These are phyloP conservation scores for Drosophila flavopinicola DNA, from an alignment of 2,888 invertebrate species.

Conservation along the genomic window DNA sequence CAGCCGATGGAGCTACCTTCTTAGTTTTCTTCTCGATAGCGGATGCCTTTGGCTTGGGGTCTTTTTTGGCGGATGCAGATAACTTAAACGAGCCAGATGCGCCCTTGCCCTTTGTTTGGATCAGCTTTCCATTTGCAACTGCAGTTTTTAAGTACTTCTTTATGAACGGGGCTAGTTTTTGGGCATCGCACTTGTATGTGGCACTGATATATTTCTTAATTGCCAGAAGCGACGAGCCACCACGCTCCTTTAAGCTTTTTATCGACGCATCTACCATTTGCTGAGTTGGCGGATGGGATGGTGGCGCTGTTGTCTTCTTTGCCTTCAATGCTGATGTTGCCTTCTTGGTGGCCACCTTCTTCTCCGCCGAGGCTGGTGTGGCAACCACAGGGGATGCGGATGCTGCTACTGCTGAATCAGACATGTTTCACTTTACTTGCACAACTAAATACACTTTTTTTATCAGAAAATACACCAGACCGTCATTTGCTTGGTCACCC, in stretches of 20 bases:
- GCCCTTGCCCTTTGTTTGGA: slow-evolving; percentile 66
- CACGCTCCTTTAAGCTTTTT: slow-evolving; percentile 52
- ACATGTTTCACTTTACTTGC: slow-evolving; percentile 28
- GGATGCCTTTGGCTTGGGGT: slow-evolving; percentile 36
- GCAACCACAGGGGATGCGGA: background rate
- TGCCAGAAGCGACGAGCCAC: slow-evolving; percentile 56
- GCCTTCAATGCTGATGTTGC: slow-evolving; percentile 20
- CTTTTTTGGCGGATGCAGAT: slow-evolving; percentile 50
- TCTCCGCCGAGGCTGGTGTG: too few species aligned
- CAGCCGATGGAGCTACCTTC: slow-evolving; percentile 4
- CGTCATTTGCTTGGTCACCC: slow-evolving; percentile 5
- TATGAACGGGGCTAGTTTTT: slow-evolving; percentile 85
- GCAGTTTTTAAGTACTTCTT: slow-evolving; percentile 86
- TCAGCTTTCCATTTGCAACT: slow-evolving; percentile 85
- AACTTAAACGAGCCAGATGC: slow-evolving; percentile 63
- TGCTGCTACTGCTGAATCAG: slow-evolving; percentile 43
- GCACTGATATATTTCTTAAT: slow-evolving; percentile 57
- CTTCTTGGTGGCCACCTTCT: too few species aligned
- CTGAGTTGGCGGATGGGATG: slow-evolving; percentile 51
- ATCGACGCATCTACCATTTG: slow-evolving; percentile 57
- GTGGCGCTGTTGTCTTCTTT: slow-evolving; percentile 23
- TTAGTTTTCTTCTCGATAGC: slow-evolving; percentile 41
- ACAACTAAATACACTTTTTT: too few species aligned
- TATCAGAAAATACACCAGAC: too few species aligned
- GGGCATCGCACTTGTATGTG: slow-evolving; percentile 56